These are phyloP conservation scores for Oncorhynchus tshawytscha DNA, from an alignment of 2,113 vertebrate genomes.

Conservation along the genomic window DNA sequence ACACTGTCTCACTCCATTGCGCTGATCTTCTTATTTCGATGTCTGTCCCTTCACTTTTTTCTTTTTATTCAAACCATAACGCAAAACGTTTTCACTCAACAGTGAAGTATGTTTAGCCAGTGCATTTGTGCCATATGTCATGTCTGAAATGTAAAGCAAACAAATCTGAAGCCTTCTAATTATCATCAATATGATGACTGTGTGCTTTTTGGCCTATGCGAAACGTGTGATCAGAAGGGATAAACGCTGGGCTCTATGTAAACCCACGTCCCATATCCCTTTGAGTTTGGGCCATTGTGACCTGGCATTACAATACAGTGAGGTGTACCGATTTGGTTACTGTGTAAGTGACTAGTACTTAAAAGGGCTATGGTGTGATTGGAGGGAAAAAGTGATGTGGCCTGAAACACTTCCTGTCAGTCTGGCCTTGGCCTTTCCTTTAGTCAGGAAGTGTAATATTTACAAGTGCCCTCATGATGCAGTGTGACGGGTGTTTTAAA, in stretches of 20 bases:
- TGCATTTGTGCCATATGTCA: constrained; percentile 51
- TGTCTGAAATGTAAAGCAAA: constrained; percentile 34
- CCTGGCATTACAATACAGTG: neutral
- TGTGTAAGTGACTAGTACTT: neutral
- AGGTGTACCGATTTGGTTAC: neutral
- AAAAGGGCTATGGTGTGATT: neutral
- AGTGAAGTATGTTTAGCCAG: constrained; percentile 33
- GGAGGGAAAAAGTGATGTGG: constrained; percentile 9
- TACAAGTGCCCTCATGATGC: no score
- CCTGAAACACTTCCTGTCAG: constrained; percentile 31
- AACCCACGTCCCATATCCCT: neutral
- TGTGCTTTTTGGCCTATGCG: neutral
- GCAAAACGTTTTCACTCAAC: constrained; percentile 37
- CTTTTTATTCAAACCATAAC: constrained; percentile 52
- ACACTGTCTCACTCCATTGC: constrained; percentile 7
- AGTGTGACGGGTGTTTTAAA: constrained; percentile 11
- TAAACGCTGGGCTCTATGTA: constrained; percentile 10
- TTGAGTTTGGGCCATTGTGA: neutral
- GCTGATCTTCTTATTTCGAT: constrained; percentile 19
- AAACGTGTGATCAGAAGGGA: constrained; percentile 25
- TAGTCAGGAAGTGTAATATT: neutral
- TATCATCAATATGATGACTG: constrained; percentile 29
- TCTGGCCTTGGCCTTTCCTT: constrained; percentile 6
- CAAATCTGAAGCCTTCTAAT: constrained; percentile 29
- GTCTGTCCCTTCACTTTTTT: constrained; percentile 26